Evolutionary conservation across 1,140 invertebrate species (phyloP), one percentile per base, ranked within the genome.

Genomic region (Brevipalpus yothersi): DNA sequence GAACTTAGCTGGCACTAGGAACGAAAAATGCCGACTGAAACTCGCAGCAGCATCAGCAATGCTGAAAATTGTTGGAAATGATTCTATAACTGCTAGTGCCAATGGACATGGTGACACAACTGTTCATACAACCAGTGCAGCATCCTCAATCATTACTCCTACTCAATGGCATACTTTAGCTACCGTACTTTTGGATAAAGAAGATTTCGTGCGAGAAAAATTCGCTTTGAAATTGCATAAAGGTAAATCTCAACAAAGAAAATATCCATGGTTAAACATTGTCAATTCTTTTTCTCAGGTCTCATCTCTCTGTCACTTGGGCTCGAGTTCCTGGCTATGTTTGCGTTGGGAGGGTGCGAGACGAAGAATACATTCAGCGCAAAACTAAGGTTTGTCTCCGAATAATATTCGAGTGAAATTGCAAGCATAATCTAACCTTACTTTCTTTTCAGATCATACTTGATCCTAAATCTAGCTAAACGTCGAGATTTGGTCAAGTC

Each of bases 301-400:
- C 72, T 85, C 39, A 74, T 79, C 9, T 76, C 61, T 15, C 60
- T 75, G 49, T 68, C 67, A 56, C 75, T 97, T 54, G 91, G 91
- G 2, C 71, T 95, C 57, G 89, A 95, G 72, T 97, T 95, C 73
- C 93, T 97, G 88, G 88, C 88, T 40, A 86, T 89, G 70, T 92
- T 94, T 72, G 83, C 82, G 11, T 73, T 95, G 31, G 84, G 71
- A 60, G 89, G 87, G 11, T 39, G 17, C 58, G 62, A 42, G 42
- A 42, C 10, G 45, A 62, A 43, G 31, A 31, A 49, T 41, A 39
- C 58, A 39, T 64, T 65, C 62, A 62, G 41, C 53, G 62, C 39
- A 40, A 63, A 62, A 58, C n/a, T 63, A n/a, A 56, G 53, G 47
- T 56, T 8, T 39, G 17, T 3, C 40, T 17, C 42, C 13, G 11